Base-by-base conservation (phyloP, 2,888 invertebrate genomes). In the Lycaena phlaeas region DNA sequence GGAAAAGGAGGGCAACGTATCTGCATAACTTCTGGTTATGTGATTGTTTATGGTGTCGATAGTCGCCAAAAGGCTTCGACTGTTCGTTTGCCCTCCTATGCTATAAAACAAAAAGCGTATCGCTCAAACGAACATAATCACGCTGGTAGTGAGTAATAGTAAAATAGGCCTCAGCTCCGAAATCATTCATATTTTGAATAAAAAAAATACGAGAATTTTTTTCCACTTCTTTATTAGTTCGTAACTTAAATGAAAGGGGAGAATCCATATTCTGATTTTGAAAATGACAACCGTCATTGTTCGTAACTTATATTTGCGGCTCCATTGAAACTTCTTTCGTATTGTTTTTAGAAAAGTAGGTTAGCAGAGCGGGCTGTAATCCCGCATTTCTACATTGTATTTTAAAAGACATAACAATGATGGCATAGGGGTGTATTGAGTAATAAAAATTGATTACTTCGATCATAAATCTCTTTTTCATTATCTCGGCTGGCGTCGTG, bases 401-500 rank as follows among this genome's bases (percentile, higher is more conserved):
- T 34, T 34, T 10, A 34, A 34, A 34, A 12, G 34, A 30, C 12
- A 18, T 18, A 22, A 22, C 22, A 22, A 6, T 22, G 9, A 22
- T 22, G 22, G 34, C 18, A 7, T 43, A 61, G 58, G 68, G 73
- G 72, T 68, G 67, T 65, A 61, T 54, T 67, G 66, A 57, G 70
- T 68, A 71, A 75, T 82, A 82, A 79, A 81, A 78, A 78, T 81
- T 76, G 77, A 84, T 84, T 84, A 78, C 68, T 58, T 70, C 68
- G 68, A 73, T 74, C 84, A 78, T 84, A 79, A 82, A 84, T 84
- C 84, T 82, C 71, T 72, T 81, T 84, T 77, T 79, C 78, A 79
- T 81, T 79, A 79, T 76, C 73, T 73, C 62, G 59, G 53, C 51
- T 59, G 62, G 62, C 70, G 68, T 65, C 65, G 63, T 55, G 25